Evolutionary conservation across 2,888 invertebrate genomes (phyloP).

Genomic region (Crioceris asparagi): DNA sequence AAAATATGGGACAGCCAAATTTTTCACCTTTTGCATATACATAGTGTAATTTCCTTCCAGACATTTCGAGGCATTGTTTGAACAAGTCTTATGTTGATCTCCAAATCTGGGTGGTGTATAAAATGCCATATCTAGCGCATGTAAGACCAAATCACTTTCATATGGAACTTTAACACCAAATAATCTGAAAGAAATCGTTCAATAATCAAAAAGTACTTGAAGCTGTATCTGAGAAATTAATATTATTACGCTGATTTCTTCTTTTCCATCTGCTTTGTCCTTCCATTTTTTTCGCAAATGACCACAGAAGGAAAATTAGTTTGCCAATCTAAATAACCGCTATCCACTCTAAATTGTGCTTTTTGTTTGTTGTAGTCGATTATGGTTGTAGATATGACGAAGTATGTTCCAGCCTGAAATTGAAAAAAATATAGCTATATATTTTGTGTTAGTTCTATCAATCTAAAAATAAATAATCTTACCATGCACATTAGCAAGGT

Average conservation of each 20-base stretch:
- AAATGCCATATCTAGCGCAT: slow-evolving; percentile 3
- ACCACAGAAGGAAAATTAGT: slow-evolving; percentile 9
- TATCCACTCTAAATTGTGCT: slow-evolving; percentile 3
- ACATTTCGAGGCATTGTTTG: not conserved
- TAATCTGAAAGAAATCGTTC: not conserved
- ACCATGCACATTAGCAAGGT: slow-evolving; percentile 4
- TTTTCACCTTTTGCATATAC: not conserved
- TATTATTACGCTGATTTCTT: slow-evolving; percentile 1
- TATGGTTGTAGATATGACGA: not conserved
- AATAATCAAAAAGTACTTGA: not conserved
- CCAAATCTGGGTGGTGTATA: slow-evolving; percentile 1
- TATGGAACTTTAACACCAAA: not conserved
- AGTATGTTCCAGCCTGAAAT: slow-evolving; percentile 8
- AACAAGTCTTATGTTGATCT: not conserved
- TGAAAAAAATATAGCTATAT: not conserved
- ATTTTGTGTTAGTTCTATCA: not conserved
- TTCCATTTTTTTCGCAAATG: slow-evolving; percentile 6
- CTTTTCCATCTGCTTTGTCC: not conserved
- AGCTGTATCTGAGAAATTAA: not conserved
- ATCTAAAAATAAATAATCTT: not conserved
- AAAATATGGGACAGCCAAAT: not conserved
- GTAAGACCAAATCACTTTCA: not conserved
- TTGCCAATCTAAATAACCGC: slow-evolving; percentile 7
- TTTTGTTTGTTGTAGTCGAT: slow-evolving; percentile 1
- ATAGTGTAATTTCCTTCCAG: slow-evolving; percentile 4